Percentiles rank a stretch among this genome's conserved stretches.
Evolutionary conservation across 2,888 invertebrate species (phyloP).

Genomic region (Syrphus vitripennis): DNA sequence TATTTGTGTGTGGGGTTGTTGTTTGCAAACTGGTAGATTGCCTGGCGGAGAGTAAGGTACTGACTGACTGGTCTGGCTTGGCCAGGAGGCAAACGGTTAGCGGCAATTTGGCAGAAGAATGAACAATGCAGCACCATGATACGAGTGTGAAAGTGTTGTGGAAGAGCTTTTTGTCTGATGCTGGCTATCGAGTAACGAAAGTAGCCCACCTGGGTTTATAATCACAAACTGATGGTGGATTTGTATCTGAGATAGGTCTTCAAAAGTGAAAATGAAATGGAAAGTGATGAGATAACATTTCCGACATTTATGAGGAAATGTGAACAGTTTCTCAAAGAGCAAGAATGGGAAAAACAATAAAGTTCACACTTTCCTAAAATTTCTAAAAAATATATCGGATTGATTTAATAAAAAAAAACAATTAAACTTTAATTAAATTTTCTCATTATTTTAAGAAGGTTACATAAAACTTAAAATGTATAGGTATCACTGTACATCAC

Average conservation of each 20-base stretch:
- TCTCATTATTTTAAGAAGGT: too few relatives aligned
- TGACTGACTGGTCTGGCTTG: conserved; percentile 32
- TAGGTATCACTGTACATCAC: too few relatives aligned
- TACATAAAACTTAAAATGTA: too few relatives aligned
- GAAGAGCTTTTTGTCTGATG: conserved; percentile 44
- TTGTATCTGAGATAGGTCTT: neutral
- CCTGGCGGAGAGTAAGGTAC: conserved; percentile 20
- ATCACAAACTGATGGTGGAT: neutral
- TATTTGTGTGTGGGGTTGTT: conserved; percentile 46
- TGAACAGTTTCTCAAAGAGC: too few relatives aligned
- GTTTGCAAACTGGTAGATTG: neutral
- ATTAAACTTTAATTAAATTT: too few relatives aligned
- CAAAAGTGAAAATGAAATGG: conserved; percentile 38
- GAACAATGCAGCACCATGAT: conserved; percentile 46
- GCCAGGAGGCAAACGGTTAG: conserved; percentile 26
- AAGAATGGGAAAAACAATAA: neutral
- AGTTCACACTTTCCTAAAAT: neutral
- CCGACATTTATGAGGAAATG: neutral
- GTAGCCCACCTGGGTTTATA: conserved; percentile 31
- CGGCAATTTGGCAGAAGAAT: conserved; percentile 35
- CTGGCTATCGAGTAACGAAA: conserved; percentile 28
- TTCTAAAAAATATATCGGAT: too few relatives aligned
- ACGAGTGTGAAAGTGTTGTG: conserved; percentile 43
- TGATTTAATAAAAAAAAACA: too few relatives aligned
- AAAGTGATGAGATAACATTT: neutral